Evolutionary conservation across 2,888 invertebrate genomes (phyloP).

Genomic region (Caenorhabditis wallacei): DNA sequence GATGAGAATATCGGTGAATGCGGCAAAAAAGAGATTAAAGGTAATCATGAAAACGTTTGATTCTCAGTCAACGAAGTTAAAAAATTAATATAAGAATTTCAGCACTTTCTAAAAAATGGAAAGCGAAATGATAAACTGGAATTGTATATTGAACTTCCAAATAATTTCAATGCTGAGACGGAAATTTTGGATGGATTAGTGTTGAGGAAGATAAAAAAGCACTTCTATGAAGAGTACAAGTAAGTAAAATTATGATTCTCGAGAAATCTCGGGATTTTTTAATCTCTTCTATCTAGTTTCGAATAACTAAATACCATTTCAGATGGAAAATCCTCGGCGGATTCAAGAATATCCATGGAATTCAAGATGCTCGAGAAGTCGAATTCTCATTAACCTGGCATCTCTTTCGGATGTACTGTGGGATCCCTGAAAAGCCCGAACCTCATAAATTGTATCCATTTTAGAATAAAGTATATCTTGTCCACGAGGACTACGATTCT

Average conservation of each 20-base stretch:
- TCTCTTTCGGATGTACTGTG: too few species aligned
- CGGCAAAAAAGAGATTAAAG: slow-evolving; percentile 3
- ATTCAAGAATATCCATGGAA: slow-evolving; percentile 26
- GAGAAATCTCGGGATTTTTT: too few species aligned
- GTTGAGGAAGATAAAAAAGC: background rate
- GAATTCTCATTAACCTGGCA: too few species aligned
- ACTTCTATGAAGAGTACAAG: background rate
- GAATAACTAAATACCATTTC: slow-evolving; percentile 7
- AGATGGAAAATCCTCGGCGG: slow-evolving; percentile 27
- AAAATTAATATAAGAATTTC: too few species aligned
- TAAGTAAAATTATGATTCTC: background rate
- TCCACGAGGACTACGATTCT: background rate
- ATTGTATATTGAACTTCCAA: background rate
- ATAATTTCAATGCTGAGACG: background rate
- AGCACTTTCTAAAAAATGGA: slow-evolving; percentile 17
- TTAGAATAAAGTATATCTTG: too few species aligned
- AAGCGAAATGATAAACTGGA: background rate
- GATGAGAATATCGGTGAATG: background rate
- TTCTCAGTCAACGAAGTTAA: too few species aligned
- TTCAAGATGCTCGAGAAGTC: too few species aligned
- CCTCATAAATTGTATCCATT: too few species aligned
- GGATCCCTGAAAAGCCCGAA: too few species aligned
- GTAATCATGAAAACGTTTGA: background rate
- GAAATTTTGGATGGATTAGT: background rate
- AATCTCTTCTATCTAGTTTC: background rate